Percentiles rank a stretch among this genome's conserved stretches.
phyloP scores from a whole-genome alignment of 2,113 vertebrate species.

The Poicephalus gulielmi region DNA sequence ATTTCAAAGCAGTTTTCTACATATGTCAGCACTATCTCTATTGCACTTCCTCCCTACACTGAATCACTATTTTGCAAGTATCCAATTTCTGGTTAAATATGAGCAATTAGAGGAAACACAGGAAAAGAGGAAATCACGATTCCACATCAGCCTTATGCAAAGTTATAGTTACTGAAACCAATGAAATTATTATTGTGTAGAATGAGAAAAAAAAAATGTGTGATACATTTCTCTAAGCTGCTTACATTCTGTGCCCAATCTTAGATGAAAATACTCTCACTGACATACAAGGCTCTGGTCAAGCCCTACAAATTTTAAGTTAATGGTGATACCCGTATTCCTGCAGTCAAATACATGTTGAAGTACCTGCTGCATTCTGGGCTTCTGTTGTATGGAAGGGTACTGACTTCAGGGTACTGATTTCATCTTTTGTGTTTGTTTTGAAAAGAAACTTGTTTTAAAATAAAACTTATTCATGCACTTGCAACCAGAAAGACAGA shows the following conservation, averaged over 20 bases:
- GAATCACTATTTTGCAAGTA: slow-evolving; percentile 15
- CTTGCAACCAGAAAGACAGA: background rate
- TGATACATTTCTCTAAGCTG: background rate
- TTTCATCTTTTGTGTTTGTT: background rate
- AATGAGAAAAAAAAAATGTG: background rate
- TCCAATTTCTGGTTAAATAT: slow-evolving; percentile 20
- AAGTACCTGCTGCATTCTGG: background rate
- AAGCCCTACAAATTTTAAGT: background rate
- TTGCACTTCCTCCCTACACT: background rate
- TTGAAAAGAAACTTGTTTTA: slow-evolving; percentile 4
- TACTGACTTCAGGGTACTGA: background rate
- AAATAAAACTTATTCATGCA: background rate
- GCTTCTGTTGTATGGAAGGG: background rate
- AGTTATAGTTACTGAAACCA: background rate
- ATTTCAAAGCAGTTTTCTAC: slow-evolving; percentile 6
- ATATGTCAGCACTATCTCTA: background rate
- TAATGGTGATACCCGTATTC: background rate
- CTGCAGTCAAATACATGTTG: background rate
- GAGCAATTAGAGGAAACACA: slow-evolving; percentile 12
- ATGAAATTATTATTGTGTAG: background rate
- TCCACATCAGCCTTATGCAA: background rate
- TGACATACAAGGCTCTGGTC: background rate
- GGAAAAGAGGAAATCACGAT: slow-evolving; percentile 13
- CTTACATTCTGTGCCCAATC: background rate
- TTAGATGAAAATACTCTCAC: background rate